Conservation (phyloP, 2,888 invertebrate species). For the Heteromyza rotundicornis region DNA sequence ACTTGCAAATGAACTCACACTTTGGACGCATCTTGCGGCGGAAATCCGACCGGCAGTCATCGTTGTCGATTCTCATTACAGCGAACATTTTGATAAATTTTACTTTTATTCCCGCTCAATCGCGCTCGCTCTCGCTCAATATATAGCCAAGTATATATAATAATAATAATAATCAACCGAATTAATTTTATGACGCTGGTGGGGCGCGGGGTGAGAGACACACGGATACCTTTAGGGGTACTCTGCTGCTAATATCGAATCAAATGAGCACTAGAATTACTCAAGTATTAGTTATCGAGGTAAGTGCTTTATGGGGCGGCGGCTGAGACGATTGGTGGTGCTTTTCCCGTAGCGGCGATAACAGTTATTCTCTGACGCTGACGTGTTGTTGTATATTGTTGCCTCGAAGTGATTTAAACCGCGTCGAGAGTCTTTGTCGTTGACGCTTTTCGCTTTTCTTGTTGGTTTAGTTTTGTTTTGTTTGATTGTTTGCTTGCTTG, state of each 20-base stretch:
- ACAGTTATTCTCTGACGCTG: not conserved
- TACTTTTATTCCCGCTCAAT: conserved; percentile 1
- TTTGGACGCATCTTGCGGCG: conserved; percentile 89
- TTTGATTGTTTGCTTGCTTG: too few species aligned
- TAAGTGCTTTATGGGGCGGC: not conserved
- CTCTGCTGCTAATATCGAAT: too few species aligned
- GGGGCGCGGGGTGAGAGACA: too few species aligned
- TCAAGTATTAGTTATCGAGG: not conserved
- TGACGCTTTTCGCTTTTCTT: conserved; percentile 27
- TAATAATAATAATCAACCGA: too few species aligned
- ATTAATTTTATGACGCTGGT: too few species aligned
- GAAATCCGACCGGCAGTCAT: conserved; percentile 85
- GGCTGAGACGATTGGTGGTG: not conserved
- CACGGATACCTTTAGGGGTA: too few species aligned
- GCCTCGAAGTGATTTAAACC: not conserved
- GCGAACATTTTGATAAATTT: conserved; percentile 74
- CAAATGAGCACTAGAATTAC: too few species aligned
- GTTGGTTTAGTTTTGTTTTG: too few species aligned
- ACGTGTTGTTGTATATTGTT: too few species aligned
- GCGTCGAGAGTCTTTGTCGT: not conserved
- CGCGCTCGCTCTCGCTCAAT: too few species aligned
- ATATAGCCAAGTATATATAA: too few species aligned
- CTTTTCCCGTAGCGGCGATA: not conserved
- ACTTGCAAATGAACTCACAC: conserved; percentile 98
- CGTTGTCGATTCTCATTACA: conserved; percentile 88